These are phyloP conservation scores for Aurelia aurita DNA, from an alignment of 30 jellyfish, hydroid and myxozoan species.

Conservation along the genomic window DNA sequence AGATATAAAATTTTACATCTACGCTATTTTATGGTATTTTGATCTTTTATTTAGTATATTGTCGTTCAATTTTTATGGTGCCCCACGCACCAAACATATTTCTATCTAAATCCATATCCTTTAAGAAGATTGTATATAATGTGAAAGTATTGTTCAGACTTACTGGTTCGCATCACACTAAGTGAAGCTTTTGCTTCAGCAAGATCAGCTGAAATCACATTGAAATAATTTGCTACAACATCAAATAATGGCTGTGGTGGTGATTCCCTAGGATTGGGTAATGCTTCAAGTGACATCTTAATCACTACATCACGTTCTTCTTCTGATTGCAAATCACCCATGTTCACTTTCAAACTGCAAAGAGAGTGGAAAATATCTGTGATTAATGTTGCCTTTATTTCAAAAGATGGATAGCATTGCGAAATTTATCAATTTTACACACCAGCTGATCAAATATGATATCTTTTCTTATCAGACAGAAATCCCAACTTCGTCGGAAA, in stretches of 20 bases:
- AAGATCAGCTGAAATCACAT: constrained; percentile 53
- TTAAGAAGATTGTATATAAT: no score
- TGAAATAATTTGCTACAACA: constrained; percentile 69
- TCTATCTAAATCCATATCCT: no score
- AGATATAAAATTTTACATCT: no score
- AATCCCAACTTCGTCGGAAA: no score
- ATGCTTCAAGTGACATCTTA: constrained; percentile 61
- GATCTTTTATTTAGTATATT: no score
- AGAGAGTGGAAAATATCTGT: not conserved
- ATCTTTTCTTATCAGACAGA: no score
- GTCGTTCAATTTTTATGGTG: no score
- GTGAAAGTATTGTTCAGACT: not conserved
- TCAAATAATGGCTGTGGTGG: constrained; percentile 80
- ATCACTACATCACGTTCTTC: constrained; percentile 89
- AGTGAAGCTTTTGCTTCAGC: constrained; percentile 26
- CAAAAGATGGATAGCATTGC: no score
- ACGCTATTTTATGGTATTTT: no score
- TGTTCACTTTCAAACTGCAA: constrained; percentile 78
- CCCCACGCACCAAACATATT: no score
- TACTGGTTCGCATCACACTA: constrained; percentile 76
- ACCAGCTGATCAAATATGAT: no score
- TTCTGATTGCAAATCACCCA: constrained; percentile 94
- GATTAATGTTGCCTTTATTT: not conserved
- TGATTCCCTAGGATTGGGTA: constrained; percentile 56
- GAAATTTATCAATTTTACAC: no score